Percentiles rank a stretch among this genome's conserved stretches.
Evolutionary conservation across 2,888 invertebrate species (phyloP).

Genomic region (Folsomia candida): DNA sequence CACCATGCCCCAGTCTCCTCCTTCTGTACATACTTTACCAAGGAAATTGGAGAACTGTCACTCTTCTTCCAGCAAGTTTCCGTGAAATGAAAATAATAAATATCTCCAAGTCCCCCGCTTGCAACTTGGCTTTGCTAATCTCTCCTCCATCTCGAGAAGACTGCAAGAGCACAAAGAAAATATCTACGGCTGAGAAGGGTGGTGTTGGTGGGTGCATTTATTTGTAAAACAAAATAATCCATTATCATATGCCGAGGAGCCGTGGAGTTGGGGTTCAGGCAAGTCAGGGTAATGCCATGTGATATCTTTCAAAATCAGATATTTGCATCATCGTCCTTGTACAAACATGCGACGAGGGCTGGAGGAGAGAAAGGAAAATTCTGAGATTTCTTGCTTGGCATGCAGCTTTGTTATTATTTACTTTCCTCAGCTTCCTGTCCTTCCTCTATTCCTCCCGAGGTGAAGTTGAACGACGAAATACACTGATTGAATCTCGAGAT

Average conservation of each 20-base stretch:
- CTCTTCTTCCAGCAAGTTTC: slow-evolving; percentile 3
- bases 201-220: not conserved
- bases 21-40: too few relatives aligned
- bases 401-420: not conserved
- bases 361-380: too few relatives aligned
- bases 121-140: too few relatives aligned
- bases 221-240: not conserved
- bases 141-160: too few relatives aligned
- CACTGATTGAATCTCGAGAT: not conserved
- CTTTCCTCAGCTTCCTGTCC: not conserved
- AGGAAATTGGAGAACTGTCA: slow-evolving; percentile 16
- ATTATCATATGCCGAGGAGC: slow-evolving; percentile 12
- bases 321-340: not conserved
- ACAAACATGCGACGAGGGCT: too few relatives aligned
- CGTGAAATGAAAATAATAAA: not conserved
- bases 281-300: not conserved
- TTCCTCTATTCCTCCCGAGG: too few relatives aligned
- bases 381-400: too few relatives aligned
- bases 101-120: too few relatives aligned
- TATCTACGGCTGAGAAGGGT: too few relatives aligned
- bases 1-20: too few relatives aligned
- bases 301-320: not conserved
- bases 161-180: too few relatives aligned
- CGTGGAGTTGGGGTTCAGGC: too few relatives aligned
- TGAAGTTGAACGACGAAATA: not conserved